phyloP scores from a whole-genome alignment of 1,140 invertebrate species.

The Bursaphelenchus mucronatus region DNA sequence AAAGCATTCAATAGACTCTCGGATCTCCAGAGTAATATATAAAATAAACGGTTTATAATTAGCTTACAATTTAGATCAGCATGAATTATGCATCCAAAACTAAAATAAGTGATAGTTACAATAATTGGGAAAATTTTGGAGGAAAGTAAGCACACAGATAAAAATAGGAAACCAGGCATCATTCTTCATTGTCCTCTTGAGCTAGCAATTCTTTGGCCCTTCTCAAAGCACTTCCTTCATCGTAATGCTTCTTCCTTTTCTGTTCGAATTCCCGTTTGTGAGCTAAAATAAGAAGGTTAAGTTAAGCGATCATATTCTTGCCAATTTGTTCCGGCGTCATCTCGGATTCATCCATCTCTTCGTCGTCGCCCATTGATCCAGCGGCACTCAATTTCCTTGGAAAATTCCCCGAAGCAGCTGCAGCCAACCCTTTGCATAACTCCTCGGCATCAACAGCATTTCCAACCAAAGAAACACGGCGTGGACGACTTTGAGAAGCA shows the following conservation, averaged over 20 bases:
- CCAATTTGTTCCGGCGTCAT: constrained; percentile 32
- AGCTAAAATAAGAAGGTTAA: constrained; percentile 25
- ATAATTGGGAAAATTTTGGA: too few species aligned
- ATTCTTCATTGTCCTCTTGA: constrained; percentile 42
- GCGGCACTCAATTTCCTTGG: constrained; percentile 25
- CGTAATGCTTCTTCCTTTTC: constrained; percentile 91
- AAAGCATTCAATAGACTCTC: too few species aligned
- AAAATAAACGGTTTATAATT: too few species aligned
- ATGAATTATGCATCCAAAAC: too few species aligned
- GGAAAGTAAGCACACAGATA: too few species aligned
- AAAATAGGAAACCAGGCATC: too few species aligned
- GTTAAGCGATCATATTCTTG: constrained; percentile 13
- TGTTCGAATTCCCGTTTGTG: constrained; percentile 62
- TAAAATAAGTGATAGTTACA: too few species aligned
- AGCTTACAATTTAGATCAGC: too few species aligned
- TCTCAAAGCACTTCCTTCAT: constrained; percentile 67
- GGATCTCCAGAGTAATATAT: too few species aligned
- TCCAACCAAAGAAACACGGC: constrained; percentile 58
- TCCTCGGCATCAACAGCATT: constrained; percentile 56
- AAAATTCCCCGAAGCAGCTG: constrained; percentile 20
- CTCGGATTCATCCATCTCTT: constrained; percentile 31
- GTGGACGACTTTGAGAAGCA: constrained; percentile 32
- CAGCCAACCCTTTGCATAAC: constrained; percentile 34
- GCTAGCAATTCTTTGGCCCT: constrained; percentile 29
- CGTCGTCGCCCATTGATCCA: constrained; percentile 31